These are phyloP conservation scores for Cenopis cana DNA, from an alignment of 2,888 invertebrate genomes.

Conservation along the genomic window DNA sequence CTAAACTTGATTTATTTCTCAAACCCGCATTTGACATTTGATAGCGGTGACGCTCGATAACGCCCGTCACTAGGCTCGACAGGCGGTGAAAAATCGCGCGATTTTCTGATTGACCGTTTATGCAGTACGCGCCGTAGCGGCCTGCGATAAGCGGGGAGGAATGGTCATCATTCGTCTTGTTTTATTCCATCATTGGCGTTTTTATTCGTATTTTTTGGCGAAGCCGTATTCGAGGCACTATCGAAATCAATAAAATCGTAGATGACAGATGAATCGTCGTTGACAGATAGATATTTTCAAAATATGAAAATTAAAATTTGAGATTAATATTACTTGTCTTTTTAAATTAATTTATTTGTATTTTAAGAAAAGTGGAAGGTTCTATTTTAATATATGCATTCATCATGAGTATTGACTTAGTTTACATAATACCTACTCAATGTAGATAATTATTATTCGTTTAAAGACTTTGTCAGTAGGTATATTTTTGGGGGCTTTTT, in stretches of 20 bases:
- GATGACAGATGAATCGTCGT: too few relatives aligned
- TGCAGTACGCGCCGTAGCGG: not conserved
- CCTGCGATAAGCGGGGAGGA: slow-evolving; percentile 9
- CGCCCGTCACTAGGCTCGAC: not conserved
- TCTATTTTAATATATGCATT: too few relatives aligned
- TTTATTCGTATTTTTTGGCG: not conserved
- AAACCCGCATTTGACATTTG: not conserved
- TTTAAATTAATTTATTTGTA: too few relatives aligned
- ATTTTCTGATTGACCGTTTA: slow-evolving; percentile 7
- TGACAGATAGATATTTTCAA: too few relatives aligned
- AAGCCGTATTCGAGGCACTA: not conserved
- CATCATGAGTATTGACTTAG: too few relatives aligned
- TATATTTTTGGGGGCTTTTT: too few relatives aligned
- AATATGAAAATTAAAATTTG: too few relatives aligned
- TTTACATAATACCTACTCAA: too few relatives aligned
- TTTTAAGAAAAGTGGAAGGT: too few relatives aligned
- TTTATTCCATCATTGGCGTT: slow-evolving; percentile 14
- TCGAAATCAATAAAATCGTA: not conserved
- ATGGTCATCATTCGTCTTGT: slow-evolving; percentile 22
- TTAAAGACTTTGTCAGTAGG: too few relatives aligned
- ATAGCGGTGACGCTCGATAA: not conserved
- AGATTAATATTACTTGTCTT: too few relatives aligned
- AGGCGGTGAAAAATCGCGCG: slow-evolving; percentile 12
- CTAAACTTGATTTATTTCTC: not conserved
- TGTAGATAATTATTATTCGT: too few relatives aligned